phyloP scores from a whole-genome alignment of 2,797 vertebrate species.

The Tangara arthus region DNA sequence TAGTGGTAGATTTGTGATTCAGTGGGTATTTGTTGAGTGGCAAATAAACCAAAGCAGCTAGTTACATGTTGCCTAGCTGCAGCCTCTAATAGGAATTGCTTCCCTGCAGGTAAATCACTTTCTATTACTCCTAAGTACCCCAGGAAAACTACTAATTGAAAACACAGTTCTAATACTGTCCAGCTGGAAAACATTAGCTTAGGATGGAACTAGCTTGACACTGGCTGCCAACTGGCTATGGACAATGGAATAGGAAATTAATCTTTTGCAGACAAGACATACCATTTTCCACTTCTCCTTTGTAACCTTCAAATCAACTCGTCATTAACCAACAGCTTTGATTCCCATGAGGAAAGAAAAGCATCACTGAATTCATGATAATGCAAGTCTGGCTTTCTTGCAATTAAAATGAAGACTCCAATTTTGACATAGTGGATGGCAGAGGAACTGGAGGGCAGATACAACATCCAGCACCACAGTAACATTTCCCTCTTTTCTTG shows the following conservation, averaged over 20 bases:
- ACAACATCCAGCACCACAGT: neutral
- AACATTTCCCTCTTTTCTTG: neutral
- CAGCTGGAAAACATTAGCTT: constrained; percentile 61
- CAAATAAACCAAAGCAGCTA: constrained; percentile 19
- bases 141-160: constrained; percentile 62
- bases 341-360: neutral
- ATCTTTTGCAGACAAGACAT: constrained; percentile 32
- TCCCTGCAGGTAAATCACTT: constrained; percentile 56
- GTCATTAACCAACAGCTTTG: constrained; percentile 2
- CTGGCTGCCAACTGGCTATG: constrained; percentile 29
- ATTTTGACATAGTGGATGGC: neutral
- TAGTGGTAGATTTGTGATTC: neutral
- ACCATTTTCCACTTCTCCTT: constrained; percentile 34
- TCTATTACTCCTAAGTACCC: constrained; percentile 30
- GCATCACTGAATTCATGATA: neutral
- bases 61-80: constrained; percentile 29
- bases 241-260: constrained; percentile 39
- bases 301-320: constrained; percentile 20
- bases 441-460: neutral
- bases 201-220: constrained; percentile 27
- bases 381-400: neutral
- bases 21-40: neutral
- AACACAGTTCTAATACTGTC: constrained; percentile 24
- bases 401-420: neutral
- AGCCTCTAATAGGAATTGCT: constrained; percentile 2